Conservation (phyloP, 2,888 invertebrate species). For the Drosophila niveifrons region DNA sequence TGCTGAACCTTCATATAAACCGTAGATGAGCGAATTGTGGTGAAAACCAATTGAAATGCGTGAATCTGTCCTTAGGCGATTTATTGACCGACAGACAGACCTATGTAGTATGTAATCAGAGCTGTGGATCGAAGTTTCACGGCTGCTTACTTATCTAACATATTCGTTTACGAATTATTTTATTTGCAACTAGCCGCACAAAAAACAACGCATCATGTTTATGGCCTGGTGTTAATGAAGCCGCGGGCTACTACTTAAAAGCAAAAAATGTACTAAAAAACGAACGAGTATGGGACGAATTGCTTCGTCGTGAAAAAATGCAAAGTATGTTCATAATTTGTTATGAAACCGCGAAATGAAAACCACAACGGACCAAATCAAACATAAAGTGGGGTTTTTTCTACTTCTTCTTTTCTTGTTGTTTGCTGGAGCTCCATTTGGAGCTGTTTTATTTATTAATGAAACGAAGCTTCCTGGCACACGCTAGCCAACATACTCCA, state of each 20-base stretch:
- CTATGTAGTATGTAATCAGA: conserved; percentile 1
- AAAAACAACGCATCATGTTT: conserved; percentile 25
- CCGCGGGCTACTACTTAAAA: conserved; percentile 12
- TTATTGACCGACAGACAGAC: background rate
- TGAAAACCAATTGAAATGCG: background rate
- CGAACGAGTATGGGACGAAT: conserved; percentile 7
- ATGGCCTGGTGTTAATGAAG: conserved; percentile 45
- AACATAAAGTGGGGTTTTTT: conserved; percentile 36
- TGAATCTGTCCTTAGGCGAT: background rate
- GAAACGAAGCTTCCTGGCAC: conserved; percentile 62
- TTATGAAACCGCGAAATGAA: conserved; percentile 61
- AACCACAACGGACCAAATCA: conserved; percentile 48
- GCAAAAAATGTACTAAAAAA: conserved; percentile 17
- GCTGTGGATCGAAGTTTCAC: conserved; percentile 26
- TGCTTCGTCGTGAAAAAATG: conserved; percentile 30
- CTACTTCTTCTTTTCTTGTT: conserved; percentile 28
- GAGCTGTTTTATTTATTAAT: conserved; percentile 57
- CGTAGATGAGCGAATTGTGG: background rate
- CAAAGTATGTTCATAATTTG: conserved; percentile 51
- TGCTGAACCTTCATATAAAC: too few species aligned
- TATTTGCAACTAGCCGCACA: conserved; percentile 19
- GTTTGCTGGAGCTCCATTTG: conserved; percentile 23
- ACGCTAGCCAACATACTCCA: conserved; percentile 25
- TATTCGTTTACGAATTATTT: conserved; percentile 15
- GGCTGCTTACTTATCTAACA: conserved; percentile 2